Conservation (phyloP, 2,888 invertebrate species). For the Eristalis pertinax region DNA sequence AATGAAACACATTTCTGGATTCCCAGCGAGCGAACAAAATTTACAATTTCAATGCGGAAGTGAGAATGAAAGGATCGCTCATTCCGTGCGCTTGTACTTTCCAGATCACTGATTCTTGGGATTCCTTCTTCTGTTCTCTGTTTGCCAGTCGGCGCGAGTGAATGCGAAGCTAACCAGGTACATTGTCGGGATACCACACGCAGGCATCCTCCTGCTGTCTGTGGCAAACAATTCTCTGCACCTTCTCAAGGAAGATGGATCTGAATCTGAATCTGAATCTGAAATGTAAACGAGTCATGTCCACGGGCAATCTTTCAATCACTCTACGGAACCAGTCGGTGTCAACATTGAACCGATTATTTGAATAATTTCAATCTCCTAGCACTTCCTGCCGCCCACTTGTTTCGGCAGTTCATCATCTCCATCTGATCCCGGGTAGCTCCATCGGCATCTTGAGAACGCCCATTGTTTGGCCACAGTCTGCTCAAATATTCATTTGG, state of each 20-base stretch:
- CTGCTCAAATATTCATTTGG: conserved; percentile 41
- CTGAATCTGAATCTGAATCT: too few relatives aligned
- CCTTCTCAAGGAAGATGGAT: too few relatives aligned
- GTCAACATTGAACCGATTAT: neutral
- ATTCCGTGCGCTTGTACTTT: neutral
- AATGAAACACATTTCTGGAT: conserved; percentile 58
- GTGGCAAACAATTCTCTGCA: too few relatives aligned
- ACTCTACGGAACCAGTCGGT: neutral
- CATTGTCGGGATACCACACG: too few relatives aligned
- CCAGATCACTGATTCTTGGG: neutral
- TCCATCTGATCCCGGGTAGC: neutral
- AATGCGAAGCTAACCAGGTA: neutral
- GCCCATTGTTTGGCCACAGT: neutral
- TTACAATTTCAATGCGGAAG: conserved; percentile 57
- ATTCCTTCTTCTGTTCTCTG: neutral
- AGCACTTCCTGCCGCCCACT: neutral
- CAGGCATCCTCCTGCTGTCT: too few relatives aligned
- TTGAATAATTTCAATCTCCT: conserved; percentile 22
- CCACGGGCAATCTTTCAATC: neutral
- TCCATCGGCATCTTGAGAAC: neutral
- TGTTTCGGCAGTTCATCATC: neutral
- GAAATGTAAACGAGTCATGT: neutral
- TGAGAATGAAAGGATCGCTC: conserved; percentile 51
- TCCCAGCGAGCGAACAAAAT: conserved; percentile 35
- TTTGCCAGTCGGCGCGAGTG: neutral